Conservation (phyloP, 2,888 invertebrate species). For the Rhagium mordax region DNA sequence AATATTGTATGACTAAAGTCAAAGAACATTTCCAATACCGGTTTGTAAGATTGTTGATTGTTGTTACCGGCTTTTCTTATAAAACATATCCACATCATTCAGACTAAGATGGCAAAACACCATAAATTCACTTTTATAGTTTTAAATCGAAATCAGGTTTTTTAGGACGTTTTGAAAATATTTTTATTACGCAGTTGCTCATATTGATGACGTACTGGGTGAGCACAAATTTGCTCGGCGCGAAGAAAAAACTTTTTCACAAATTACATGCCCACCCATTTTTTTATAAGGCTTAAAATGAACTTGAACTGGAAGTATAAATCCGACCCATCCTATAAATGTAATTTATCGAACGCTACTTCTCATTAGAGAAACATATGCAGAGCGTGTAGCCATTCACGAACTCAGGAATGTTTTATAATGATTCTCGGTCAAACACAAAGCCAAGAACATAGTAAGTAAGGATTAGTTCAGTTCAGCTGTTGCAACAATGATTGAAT, state of each 20-base stretch:
- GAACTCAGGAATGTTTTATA: not conserved
- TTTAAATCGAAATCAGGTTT: not conserved
- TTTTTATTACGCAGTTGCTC: not conserved
- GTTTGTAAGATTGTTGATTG: slow-evolving; percentile 21
- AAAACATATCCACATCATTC: slow-evolving; percentile 6
- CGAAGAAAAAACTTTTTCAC: no score
- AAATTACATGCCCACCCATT: no score
- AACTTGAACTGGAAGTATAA: no score
- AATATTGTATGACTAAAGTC: slow-evolving; percentile 20
- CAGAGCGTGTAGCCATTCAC: not conserved
- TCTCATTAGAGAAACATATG: not conserved
- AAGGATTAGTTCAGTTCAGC: no score
- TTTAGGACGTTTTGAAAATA: no score
- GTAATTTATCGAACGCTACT: not conserved
- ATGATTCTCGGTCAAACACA: not conserved
- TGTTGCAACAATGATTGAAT: no score
- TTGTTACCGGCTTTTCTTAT: slow-evolving; percentile 11
- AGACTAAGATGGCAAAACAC: not conserved
- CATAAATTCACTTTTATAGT: slow-evolving; percentile 1
- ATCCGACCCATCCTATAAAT: not conserved
- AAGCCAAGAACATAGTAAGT: not conserved
- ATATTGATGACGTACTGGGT: not conserved
- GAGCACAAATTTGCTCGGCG: no score
- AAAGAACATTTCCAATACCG: slow-evolving; percentile 25
- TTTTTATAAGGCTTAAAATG: no score